Evolutionary conservation across 2,113 vertebrate species (phyloP), one percentile per base, ranked within the genome.

Genomic region (Stictonetta naevosa): DNA sequence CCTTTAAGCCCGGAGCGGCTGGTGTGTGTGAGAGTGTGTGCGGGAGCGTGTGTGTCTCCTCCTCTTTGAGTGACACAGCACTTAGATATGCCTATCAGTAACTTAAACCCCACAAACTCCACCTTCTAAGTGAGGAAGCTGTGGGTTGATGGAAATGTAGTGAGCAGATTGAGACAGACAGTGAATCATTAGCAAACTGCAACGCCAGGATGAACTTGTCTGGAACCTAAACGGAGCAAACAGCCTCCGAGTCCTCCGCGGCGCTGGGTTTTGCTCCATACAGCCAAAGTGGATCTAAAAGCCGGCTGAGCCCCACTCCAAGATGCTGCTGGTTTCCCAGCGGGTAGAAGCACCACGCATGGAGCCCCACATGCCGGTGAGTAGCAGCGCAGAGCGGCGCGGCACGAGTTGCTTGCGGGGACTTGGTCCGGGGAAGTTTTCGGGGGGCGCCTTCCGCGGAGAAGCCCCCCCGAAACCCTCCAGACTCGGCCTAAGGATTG

Each of bases 41-140:
- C 46, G 94, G 19, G 94, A 40, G 97, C 80, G 96, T 87, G 97
- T 95, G 97, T 98, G 98, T 98, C 98, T 98, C 98, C 98, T 98
- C 98, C 98, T 98, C 98, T 96, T 96, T 95, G 96, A 97, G 98
- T 98, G 97, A 98, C 98, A 98, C 98, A 97, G 97, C 97, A 97
- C 92, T 97, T 97, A 97, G 97, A 97, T 97, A 98, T 98, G 98
- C 98, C 98, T 98, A 99, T 98, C 97, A 98, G 98, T 98, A 97
- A 98, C 98, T 98, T 98, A 97, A 98, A 98, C 96, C 97, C 97
- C 97, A 92, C 94, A 98, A 98, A 98, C 98, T 98, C 98, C 98
- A 98, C 98, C 98, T 98, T 98, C 98, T 95, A 92, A 98, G 98
- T 97, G 97, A 98, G 98, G 98, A 98, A 98, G 98, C 98, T 97